phyloP scores from a whole-genome alignment of 2,113 vertebrate genomes.

The Tenebrosternarchus preto region DNA sequence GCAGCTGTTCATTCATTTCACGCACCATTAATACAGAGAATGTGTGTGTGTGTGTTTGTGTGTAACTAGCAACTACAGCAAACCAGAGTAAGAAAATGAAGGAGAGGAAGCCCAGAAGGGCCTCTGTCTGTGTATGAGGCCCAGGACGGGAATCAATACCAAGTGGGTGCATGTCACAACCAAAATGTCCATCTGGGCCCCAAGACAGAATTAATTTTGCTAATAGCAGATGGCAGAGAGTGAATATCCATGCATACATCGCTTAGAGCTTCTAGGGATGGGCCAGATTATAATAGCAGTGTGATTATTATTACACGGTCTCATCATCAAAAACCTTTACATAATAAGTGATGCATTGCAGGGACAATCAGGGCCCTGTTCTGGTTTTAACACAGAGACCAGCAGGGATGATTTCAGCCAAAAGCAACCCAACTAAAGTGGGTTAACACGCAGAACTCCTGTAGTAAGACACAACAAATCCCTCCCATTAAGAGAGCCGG shows the following conservation, averaged over 20 bases:
- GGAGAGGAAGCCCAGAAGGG: not conserved
- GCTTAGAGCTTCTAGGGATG: not conserved
- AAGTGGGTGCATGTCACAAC: not conserved
- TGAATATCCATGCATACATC: not conserved
- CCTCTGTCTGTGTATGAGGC: not conserved
- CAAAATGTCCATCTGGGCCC: slow-evolving; percentile 1
- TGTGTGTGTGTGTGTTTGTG: not conserved
- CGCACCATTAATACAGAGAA: not conserved
- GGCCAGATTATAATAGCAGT: not conserved
- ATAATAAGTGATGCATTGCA: not conserved
- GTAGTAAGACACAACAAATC: not conserved
- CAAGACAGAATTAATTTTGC: slow-evolving; percentile 29
- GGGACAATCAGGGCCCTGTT: not conserved
- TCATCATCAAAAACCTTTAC: not conserved
- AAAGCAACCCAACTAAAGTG: not conserved
- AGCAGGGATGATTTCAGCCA: not conserved
- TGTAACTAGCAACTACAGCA: not conserved
- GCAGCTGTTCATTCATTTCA: not conserved
- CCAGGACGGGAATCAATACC: not conserved
- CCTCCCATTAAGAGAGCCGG: not conserved
- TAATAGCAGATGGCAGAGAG: not conserved
- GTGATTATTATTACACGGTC: not conserved
- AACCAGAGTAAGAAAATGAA: not conserved
- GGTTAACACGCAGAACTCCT: not conserved
- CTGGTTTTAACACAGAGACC: not conserved